A percentile compares a stretch with the other conserved stretches of the same genome.
Evolutionary conservation across 1,140 invertebrate species (phyloP).

Genomic region (Drosophila cardini): DNA sequence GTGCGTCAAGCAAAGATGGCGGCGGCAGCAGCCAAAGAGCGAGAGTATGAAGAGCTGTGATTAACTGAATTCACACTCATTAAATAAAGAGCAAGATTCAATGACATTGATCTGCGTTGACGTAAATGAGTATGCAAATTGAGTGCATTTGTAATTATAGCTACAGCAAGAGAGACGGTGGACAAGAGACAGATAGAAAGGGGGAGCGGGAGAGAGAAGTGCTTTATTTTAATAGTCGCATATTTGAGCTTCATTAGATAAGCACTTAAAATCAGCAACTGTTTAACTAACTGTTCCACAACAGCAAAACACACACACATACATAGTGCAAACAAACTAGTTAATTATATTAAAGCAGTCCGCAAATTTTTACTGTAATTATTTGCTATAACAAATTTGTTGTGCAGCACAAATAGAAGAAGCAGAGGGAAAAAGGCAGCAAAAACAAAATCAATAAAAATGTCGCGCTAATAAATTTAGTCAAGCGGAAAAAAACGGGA

Average conservation of each 20-base stretch:
- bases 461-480: constrained; percentile 53
- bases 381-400: constrained; percentile 47
- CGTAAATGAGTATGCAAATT: constrained; percentile 20
- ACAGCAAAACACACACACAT: background rate
- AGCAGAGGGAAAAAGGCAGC: background rate
- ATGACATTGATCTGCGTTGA: constrained; percentile 16
- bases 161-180: no score
- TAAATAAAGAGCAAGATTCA: background rate
- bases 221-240: constrained; percentile 22
- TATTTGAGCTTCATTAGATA: constrained; percentile 41
- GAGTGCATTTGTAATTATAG: constrained; percentile 33
- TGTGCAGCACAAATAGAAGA: constrained; percentile 7
- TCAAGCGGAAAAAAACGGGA: constrained; percentile 50
- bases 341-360: constrained; percentile 38
- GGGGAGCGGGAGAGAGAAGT: background rate
- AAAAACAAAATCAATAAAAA: constrained; percentile 51
- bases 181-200: no score
- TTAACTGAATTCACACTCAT: background rate
- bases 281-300: constrained; percentile 4
- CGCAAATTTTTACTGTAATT: constrained; percentile 38
- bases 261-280: constrained; percentile 28
- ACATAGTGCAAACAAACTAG: background rate
- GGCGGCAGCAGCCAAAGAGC: background rate
- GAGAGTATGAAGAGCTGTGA: background rate
- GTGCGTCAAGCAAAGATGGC: background rate